These are phyloP conservation scores for Cervus canadensis DNA, from an alignment of 2,113 vertebrate species.

Conservation along the genomic window DNA sequence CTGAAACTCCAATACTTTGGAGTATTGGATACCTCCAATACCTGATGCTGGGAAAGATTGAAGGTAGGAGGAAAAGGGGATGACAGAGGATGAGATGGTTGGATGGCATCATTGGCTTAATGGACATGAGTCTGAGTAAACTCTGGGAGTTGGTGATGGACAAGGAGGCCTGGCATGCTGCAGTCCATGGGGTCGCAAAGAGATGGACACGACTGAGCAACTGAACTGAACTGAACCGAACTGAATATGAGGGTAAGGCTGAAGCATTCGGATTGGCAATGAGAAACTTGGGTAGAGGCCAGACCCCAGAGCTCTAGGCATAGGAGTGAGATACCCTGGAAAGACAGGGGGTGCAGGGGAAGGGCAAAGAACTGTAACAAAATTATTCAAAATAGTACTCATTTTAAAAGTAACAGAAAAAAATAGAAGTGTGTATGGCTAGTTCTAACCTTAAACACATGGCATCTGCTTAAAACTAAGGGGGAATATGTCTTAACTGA, in stretches of 20 bases:
- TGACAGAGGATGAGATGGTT: not conserved
- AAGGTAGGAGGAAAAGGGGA: not conserved
- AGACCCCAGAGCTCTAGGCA: not conserved
- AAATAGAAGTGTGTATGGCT: conserved; percentile 58
- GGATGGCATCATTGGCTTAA: not conserved
- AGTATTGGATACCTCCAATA: not conserved
- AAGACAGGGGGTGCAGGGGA: no score
- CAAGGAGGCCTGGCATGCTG: not conserved
- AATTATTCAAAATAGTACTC: not conserved
- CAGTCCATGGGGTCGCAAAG: not conserved
- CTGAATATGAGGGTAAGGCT: not conserved
- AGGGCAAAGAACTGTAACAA: not conserved
- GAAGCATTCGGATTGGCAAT: not conserved
- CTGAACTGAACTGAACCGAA: not conserved
- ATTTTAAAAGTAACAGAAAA: conserved; percentile 38
- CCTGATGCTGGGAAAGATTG: not conserved
- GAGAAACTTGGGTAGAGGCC: not conserved
- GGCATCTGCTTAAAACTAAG: conserved; percentile 70
- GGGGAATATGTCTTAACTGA: conserved; percentile 60
- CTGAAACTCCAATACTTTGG: not conserved
- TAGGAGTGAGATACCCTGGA: not conserved
- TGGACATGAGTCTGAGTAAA: not conserved
- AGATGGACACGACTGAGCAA: not conserved
- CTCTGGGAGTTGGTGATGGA: not conserved
- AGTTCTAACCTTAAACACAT: conserved; percentile 71